Conservation (phyloP, 2,797 vertebrate species). For the Pipistrellus nathusii region DNA sequence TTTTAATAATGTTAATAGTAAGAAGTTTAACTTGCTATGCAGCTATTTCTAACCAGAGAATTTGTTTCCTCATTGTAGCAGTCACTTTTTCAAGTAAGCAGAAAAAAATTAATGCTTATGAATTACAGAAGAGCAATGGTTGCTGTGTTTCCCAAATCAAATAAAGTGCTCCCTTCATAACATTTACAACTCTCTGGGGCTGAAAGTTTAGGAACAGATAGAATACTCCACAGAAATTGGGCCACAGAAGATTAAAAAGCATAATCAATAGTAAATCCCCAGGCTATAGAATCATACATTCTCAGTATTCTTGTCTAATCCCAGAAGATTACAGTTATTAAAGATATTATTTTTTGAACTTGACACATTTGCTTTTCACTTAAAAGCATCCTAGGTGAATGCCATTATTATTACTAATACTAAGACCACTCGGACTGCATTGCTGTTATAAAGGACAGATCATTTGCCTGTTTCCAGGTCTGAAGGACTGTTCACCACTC, state of each 20-base stretch:
- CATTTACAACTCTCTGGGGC: conserved; percentile 3
- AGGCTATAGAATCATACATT: background rate
- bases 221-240: conserved; percentile 36
- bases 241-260: conserved; percentile 53
- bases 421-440: background rate
- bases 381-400: conserved; percentile 39
- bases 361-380: conserved; percentile 59
- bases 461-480: background rate
- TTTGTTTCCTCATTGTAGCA: background rate
- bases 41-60: background rate
- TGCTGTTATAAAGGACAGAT: background rate
- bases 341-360: conserved; percentile 67
- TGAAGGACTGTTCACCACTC: background rate
- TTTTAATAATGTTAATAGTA: background rate
- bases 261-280: conserved; percentile 36
- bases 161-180: background rate
- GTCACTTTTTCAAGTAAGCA: background rate
- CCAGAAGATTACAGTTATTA: conserved; percentile 73
- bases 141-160: conserved; percentile 52
- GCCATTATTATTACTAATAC: background rate
- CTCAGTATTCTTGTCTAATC: conserved; percentile 59
- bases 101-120: conserved; percentile 50
- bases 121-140: conserved; percentile 25
- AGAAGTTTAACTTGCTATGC: background rate
- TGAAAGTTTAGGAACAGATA: conserved; percentile 16